phyloP scores from a whole-genome alignment of 2,113 vertebrate species.

The Perognathus longimembris region DNA sequence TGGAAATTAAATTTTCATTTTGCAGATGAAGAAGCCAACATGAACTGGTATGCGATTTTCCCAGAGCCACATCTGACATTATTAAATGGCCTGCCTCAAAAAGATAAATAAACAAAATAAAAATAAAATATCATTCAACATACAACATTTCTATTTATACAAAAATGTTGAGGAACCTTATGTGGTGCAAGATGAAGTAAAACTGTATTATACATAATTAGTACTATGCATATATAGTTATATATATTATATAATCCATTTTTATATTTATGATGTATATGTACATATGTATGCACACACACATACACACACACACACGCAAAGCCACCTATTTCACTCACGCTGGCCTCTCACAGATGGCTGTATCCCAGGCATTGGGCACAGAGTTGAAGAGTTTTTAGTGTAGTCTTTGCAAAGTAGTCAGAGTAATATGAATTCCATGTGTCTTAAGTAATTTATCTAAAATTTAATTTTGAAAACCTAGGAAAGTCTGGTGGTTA shows the following conservation, averaged over 20 bases:
- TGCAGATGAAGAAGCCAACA: not conserved
- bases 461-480: constrained; percentile 40
- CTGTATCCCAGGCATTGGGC: not conserved
- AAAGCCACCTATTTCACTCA: not conserved
- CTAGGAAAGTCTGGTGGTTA: not conserved
- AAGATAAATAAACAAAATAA: not conserved
- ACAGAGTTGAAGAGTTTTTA: not conserved
- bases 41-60: not conserved
- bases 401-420: not conserved
- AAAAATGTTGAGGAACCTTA: not conserved
- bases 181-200: not conserved
- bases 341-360: fast-evolving
- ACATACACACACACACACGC: too few species aligned
- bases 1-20: not conserved
- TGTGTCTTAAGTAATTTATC: constrained; percentile 26
- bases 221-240: too few species aligned
- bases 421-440: not conserved
- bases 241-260: too few species aligned
- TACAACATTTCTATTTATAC: not conserved
- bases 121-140: not conserved
- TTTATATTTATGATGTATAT: too few species aligned
- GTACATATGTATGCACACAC: too few species aligned
- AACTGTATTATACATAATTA: not conserved
- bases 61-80: not conserved
- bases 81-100: not conserved